Evolutionary conservation across 2,797 vertebrate genomes (phyloP).

Genomic region (Phataginus tricuspis): DNA sequence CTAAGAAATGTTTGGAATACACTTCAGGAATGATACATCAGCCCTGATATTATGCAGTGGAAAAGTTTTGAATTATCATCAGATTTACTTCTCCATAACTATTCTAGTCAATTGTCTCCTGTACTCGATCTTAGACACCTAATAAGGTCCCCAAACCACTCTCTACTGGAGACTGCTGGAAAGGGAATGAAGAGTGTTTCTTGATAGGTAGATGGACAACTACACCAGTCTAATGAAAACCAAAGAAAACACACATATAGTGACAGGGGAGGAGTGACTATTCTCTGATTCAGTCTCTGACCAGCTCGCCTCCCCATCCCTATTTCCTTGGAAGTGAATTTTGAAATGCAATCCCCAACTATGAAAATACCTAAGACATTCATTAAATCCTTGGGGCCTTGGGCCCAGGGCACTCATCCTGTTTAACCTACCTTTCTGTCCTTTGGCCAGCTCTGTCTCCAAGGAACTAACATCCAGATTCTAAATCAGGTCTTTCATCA

Average conservation of each 20-base stretch:
- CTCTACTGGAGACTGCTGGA: not conserved
- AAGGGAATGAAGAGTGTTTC: not conserved
- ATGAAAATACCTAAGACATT: not conserved
- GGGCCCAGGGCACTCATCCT: not conserved
- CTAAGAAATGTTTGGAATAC: not conserved
- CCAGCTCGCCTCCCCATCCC: not conserved
- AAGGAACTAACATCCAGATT: conserved; percentile 28
- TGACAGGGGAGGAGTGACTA: not conserved
- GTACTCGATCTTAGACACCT: conserved; percentile 20
- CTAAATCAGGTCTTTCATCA: not conserved
- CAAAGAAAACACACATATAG: not conserved
- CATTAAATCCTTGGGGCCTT: not conserved
- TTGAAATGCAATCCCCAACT: not conserved
- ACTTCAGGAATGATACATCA: conserved; percentile 24
- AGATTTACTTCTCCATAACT: conserved; percentile 46
- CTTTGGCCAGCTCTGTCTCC: not conserved
- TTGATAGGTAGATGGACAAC: not conserved
- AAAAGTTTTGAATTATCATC: conserved; percentile 39
- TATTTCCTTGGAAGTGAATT: not conserved
- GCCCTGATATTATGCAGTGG: not conserved
- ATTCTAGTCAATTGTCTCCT: conserved; percentile 36
- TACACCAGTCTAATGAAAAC: not conserved
- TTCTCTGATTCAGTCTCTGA: not conserved
- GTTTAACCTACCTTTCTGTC: not conserved
- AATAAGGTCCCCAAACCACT: conserved; percentile 35